Evolutionary conservation across 2,797 vertebrate genomes (phyloP).

Genomic region (Columba guinea): DNA sequence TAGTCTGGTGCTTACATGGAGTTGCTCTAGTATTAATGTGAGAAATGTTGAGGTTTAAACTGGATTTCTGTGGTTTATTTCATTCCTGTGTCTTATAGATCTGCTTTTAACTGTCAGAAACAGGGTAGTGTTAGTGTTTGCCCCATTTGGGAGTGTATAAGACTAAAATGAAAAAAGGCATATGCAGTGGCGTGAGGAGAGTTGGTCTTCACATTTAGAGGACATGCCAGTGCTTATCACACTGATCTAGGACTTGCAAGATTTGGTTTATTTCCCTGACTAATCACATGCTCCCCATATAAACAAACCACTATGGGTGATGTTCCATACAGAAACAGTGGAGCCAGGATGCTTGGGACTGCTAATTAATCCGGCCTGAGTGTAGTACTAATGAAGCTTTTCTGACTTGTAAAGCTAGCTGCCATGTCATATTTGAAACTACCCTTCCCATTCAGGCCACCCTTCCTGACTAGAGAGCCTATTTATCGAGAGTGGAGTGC

Average conservation of each 20-base stretch:
- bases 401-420: neutral
- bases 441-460: neutral
- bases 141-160: neutral
- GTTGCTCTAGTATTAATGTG: neutral
- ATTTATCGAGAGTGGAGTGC: accelerated
- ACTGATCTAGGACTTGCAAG: neutral
- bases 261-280: neutral
- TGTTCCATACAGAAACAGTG: neutral
- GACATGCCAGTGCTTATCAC: neutral
- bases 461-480: neutral
- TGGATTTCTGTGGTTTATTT: neutral
- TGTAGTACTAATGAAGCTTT: neutral
- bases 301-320: neutral
- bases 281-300: neutral
- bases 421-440: neutral
- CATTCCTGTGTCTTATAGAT: neutral
- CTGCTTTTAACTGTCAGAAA: neutral
- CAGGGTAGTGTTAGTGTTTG: neutral
- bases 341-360: neutral
- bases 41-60: neutral
- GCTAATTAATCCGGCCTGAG: neutral
- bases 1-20: neutral
- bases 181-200: neutral
- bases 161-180: neutral
- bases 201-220: neutral